Base-by-base conservation (phyloP, 2,113 vertebrate genomes). In the Planiliza haematocheilus region DNA sequence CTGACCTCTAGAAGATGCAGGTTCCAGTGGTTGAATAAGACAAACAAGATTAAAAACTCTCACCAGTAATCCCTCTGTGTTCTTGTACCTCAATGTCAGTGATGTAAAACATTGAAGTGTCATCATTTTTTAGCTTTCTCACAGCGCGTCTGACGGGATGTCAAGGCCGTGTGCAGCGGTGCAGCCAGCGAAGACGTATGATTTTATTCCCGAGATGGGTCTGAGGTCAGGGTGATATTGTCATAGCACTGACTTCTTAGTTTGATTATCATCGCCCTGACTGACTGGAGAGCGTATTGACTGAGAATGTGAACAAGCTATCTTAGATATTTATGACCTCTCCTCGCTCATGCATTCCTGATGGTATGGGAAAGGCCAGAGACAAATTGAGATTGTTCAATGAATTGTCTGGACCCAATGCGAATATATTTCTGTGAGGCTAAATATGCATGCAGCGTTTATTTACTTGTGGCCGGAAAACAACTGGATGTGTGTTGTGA, bases 291-390 rank as follows among this genome's bases (percentile, higher is more conserved):
- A 56, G 42, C n/a, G 37, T 69, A 82, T 71, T 74, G 76, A 80
- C 62, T 56, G 73, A 73, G 70, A 79, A 64, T 62, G 53, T 69
- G 75, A 80, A 82, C 50, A 50, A 79, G 61, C 62, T 34, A 24
- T 72, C 24, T 73, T 12, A 24, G 77, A 69, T 86, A 85, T 88
- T 82, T 81, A 89, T 87, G 86, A 53, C 59, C 8, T 0, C 12
- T 43, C 37, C 55, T 61, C 4, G 0, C 72, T 74, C 67, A 58
- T 74, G 70, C 70, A 81, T 83, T 60, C 37, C 70, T 70, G 60
- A 73, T 65, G 69, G 52, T 67, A 43, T 50, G 24, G 66, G 51
- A 67, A 82, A 88, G 65, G 79, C 36, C 70, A 71, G 53, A 64
- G 55, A 73, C 41, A 13, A 46, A 74, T n/a, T 51, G 55, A 72